Conservation (phyloP, 2,888 invertebrate species). For the Marasmarcha lunaedactyla region DNA sequence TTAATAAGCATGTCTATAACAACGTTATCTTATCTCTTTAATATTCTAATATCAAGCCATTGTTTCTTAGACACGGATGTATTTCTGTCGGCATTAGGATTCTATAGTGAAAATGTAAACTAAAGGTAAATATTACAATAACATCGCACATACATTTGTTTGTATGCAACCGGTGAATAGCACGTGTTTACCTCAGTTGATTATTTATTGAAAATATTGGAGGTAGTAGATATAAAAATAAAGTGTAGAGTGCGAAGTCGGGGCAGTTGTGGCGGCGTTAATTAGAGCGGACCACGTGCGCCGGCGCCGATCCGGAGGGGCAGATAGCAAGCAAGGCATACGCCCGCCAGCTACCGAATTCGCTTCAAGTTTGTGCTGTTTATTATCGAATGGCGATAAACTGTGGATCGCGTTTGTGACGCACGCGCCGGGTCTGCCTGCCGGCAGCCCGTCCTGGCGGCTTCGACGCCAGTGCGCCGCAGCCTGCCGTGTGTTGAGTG, state of each 20-base stretch:
- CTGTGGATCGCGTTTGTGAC: slow-evolving; percentile 29
- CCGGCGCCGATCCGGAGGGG: slow-evolving; percentile 28
- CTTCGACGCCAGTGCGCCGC: slow-evolving; percentile 12
- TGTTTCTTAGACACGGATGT: too few relatives aligned
- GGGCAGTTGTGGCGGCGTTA: slow-evolving; percentile 23
- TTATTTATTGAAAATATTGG: background rate
- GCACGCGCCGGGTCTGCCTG: slow-evolving; percentile 19
- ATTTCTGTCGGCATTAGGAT: too few relatives aligned
- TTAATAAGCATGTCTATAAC: too few relatives aligned
- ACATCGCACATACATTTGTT: too few relatives aligned
- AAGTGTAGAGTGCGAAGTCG: slow-evolving; percentile 31
- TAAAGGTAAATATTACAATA: too few relatives aligned
- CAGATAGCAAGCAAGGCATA: too few relatives aligned
- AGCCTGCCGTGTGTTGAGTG: background rate
- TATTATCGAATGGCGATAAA: slow-evolving; percentile 47
- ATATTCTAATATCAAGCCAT: too few relatives aligned
- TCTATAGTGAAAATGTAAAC: too few relatives aligned
- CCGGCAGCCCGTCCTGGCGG: slow-evolving; percentile 19
- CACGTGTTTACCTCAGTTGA: too few relatives aligned
- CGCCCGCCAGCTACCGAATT: background rate
- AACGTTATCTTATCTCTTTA: too few relatives aligned
- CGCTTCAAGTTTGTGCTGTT: slow-evolving; percentile 44
- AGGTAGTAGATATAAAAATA: slow-evolving; percentile 19
- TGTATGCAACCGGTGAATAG: too few relatives aligned
- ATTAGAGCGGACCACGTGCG: slow-evolving; percentile 20